Evolutionary conservation across 2,797 vertebrate species (phyloP).

Genomic region (Artibeus jamaicensis): DNA sequence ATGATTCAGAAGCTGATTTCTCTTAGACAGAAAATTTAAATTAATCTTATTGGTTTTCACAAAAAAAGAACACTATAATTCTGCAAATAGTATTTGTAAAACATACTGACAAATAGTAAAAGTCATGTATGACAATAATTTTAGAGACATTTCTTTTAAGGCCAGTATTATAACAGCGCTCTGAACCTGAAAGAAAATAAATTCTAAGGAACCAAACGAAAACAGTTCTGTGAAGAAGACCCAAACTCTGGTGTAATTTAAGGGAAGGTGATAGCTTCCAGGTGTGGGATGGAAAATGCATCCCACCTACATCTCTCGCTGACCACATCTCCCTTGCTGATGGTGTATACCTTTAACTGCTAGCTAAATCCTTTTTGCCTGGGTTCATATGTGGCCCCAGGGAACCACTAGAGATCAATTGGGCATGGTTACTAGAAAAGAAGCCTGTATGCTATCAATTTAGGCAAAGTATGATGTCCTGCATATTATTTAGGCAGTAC

Average conservation of each 20-base stretch:
- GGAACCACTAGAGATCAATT: not conserved
- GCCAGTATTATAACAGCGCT: not conserved
- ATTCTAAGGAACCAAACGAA: not conserved
- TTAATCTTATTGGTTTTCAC: not conserved
- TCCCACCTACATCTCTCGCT: not conserved
- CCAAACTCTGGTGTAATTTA: not conserved
- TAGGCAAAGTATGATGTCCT: not conserved
- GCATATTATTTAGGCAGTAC: not conserved
- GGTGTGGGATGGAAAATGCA: not conserved
- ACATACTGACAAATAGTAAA: not conserved
- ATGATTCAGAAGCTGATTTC: not conserved
- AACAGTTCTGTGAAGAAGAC: not conserved
- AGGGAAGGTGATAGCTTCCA: not conserved
- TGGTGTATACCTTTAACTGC: not conserved
- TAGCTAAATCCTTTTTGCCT: not conserved
- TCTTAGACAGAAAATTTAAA: not conserved
- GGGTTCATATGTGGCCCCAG: not conserved
- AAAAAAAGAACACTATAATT: not conserved
- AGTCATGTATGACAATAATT: not conserved
- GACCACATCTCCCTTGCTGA: not conserved
- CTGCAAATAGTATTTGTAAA: not conserved
- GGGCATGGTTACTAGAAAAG: not conserved
- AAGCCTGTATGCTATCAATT: not conserved
- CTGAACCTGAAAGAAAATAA: not conserved
- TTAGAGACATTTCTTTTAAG: not conserved